A percentile compares a stretch with the other conserved stretches of the same genome.
Conservation (phyloP, 2,888 invertebrate species). For the Ceratothoa steindachneri region DNA sequence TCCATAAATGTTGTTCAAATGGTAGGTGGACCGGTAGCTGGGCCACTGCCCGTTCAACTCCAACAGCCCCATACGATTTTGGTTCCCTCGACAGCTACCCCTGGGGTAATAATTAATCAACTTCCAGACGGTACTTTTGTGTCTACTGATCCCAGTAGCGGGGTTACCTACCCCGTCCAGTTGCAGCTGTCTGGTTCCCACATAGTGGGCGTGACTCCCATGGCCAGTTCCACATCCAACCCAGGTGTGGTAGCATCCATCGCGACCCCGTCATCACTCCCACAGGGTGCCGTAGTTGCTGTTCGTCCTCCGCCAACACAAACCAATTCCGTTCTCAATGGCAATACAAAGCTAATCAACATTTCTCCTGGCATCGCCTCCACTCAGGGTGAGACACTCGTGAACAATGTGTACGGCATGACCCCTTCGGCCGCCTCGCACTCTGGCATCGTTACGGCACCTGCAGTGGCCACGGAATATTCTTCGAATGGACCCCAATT, state of each 20-base stretch:
- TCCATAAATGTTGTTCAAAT: slow-evolving; percentile 47
- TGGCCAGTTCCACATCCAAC: slow-evolving; percentile 22
- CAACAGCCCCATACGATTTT: slow-evolving; percentile 42
- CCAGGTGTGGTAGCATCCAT: slow-evolving; percentile 25
- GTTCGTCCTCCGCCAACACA: slow-evolving; percentile 35
- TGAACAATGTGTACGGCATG: slow-evolving; percentile 14
- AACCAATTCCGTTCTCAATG: slow-evolving; percentile 29
- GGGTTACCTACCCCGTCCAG: slow-evolving; percentile 44
- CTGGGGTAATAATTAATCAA: slow-evolving; percentile 43
- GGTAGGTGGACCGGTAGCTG: slow-evolving; percentile 40
- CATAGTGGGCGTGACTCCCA: slow-evolving; percentile 42
- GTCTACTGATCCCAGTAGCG: slow-evolving; percentile 41
- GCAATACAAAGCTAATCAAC: slow-evolving; percentile 32
- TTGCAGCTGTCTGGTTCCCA: slow-evolving; percentile 42
- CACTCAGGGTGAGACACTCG: slow-evolving; percentile 28
- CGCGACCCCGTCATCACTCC: slow-evolving; percentile 24
- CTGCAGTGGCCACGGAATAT: slow-evolving; percentile 40
- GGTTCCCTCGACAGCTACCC: slow-evolving; percentile 38
- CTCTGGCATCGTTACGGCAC: slow-evolving; percentile 27
- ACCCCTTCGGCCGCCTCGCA: slow-evolving; percentile 16
- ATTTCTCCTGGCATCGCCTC: slow-evolving; percentile 35
- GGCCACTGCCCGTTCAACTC: slow-evolving; percentile 33
- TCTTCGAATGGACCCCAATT: slow-evolving; percentile 29
- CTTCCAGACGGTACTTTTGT: slow-evolving; percentile 44
- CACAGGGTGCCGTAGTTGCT: slow-evolving; percentile 37